Evolutionary conservation across 2,113 vertebrate genomes (phyloP), one percentile per base, ranked within the genome.

Genomic region (Lonchura striata): DNA sequence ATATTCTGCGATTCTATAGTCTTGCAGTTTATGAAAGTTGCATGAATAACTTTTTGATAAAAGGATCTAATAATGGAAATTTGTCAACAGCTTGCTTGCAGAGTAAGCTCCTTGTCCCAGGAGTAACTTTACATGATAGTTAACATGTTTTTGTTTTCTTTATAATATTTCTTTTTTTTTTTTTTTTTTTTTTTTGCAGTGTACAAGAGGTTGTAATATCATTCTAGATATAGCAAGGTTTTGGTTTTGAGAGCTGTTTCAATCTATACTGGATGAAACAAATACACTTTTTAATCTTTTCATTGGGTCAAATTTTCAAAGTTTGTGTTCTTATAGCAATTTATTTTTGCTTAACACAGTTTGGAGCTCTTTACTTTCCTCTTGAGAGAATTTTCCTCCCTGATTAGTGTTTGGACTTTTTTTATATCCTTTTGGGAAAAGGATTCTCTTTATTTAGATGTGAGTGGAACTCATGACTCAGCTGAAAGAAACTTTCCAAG

Each of bases 311-410:
- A 33, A 6, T 56, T 84, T 78, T 78, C 20, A 22, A 57, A 49
- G 5, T 41, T 80, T 13, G 4, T 14, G 13, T 0, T 7, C 53
- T 77, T 57, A 41, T 13, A 54, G 35, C 2, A 11, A 31, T 28
- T 64, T 49, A 1, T 13, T 94, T 89, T 59, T 86, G 3, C 37
- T 86, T 35, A 47, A 47, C 21, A 33, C 24, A 24, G 7, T 74
- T 86, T 42, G 17, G 15, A 65, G 17, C 66, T 76, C 10, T n/a
- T 82, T 46, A 17, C 37, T 82, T 84, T 79, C 6, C 12, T 68
- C 35, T 47, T 4, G 2, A 33, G n/a, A 47, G 28, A 64, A 79
- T 69, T 88, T 91, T 42, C 19, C 10, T 77, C 12, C 27, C 10
- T 46, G 7, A 18, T 27, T 13, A 53, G 3, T 2, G 0, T 70